These are phyloP conservation scores for Orchesella flavescens DNA, from an alignment of 2,888 invertebrate genomes.

Conservation along the genomic window DNA sequence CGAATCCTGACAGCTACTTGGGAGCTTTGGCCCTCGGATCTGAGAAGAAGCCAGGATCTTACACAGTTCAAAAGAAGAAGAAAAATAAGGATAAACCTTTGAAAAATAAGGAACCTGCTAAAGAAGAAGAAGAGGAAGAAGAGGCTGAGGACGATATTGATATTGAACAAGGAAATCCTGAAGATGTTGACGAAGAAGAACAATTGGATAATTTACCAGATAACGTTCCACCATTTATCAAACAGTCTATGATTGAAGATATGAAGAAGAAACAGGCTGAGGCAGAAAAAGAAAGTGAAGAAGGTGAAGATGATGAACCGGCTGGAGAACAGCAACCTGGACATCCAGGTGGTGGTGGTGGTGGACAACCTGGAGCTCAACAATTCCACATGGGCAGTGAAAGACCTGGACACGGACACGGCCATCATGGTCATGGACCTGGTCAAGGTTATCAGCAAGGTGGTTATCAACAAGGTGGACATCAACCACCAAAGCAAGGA, in stretches of 20 bases:
- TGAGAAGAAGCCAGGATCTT: too few species aligned
- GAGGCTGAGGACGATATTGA: slow-evolving; percentile 29
- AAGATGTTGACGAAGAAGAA: slow-evolving; percentile 16
- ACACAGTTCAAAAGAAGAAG: slow-evolving; percentile 25
- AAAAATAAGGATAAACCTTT: slow-evolving; percentile 10
- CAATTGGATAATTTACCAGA: slow-evolving; percentile 41
- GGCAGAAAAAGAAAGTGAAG: slow-evolving; percentile 3
- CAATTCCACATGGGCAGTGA: neutral
- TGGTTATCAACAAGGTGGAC: neutral
- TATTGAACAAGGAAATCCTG: slow-evolving; percentile 26
- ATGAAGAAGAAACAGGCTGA: slow-evolving; percentile 35
- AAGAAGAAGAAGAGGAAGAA: slow-evolving; percentile 15
- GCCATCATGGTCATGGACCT: neutral
- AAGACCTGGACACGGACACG: neutral
- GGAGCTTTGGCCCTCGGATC: too few species aligned
- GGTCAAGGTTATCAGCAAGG: slow-evolving; percentile 10
- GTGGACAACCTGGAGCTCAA: slow-evolving; percentile 16
- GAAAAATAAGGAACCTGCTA: slow-evolving; percentile 13
- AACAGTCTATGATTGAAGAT: slow-evolving; percentile 50
- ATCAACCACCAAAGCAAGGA: slow-evolving; percentile 16
- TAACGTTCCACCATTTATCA: slow-evolving; percentile 44
- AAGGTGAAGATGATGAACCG: slow-evolving; percentile 5
- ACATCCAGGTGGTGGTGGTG: slow-evolving; percentile 10
- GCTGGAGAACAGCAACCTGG: neutral
- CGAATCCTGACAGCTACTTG: too few species aligned